Evolutionary conservation across 2,113 vertebrate species (phyloP).

Genomic region (Burhinus oedicnemus): DNA sequence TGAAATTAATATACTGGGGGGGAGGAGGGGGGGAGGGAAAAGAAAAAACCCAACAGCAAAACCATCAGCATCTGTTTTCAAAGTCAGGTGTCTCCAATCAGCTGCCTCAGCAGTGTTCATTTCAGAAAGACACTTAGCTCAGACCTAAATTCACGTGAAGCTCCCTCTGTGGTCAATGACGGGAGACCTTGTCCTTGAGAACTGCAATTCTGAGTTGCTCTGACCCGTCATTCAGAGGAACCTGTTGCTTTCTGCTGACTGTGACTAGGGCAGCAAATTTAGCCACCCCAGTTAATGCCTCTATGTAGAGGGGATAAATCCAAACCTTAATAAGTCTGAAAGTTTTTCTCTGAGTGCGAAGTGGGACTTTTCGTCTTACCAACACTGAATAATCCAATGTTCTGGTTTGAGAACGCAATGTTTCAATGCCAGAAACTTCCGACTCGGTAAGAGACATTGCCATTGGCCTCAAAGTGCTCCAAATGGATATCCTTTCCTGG

Average conservation of each 20-base stretch:
- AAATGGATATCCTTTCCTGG: background rate
- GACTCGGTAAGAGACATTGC: background rate
- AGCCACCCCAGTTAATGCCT: background rate
- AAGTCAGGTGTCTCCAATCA: background rate
- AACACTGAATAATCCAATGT: background rate
- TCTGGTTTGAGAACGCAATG: background rate
- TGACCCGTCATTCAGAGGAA: background rate
- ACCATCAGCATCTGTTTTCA: background rate
- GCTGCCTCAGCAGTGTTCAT: background rate
- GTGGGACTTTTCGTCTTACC: background rate
- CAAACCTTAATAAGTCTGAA: background rate
- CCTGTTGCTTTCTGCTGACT: background rate
- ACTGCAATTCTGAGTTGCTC: background rate
- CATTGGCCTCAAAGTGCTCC: background rate
- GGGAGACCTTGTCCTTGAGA: background rate
- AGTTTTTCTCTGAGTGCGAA: background rate
- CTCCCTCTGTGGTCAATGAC: rapidly evolving
- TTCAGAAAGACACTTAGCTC: background rate
- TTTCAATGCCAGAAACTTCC: background rate
- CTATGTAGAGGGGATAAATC: background rate
- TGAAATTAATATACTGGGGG: background rate
- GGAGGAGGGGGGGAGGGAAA: too few species aligned
- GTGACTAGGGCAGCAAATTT: background rate
- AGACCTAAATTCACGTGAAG: background rate
- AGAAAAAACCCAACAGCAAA: background rate